phyloP scores from a whole-genome alignment of 2,113 vertebrate genomes.

The Pterocles gutturalis region DNA sequence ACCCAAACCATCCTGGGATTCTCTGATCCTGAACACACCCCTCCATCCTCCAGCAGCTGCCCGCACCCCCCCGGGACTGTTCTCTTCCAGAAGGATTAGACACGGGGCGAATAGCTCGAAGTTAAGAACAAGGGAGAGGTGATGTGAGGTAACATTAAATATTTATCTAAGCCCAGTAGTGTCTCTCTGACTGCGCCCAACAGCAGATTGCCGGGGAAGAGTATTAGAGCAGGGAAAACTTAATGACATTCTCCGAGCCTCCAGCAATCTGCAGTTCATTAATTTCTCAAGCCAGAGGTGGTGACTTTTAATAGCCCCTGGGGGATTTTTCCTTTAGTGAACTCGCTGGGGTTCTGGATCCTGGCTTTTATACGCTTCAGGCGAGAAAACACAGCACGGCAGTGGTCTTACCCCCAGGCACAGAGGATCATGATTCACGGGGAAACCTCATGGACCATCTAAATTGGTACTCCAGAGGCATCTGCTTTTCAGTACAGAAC shows the following conservation, averaged over 20 bases:
- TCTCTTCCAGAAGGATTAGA: background rate
- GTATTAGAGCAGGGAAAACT: background rate
- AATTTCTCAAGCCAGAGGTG: background rate
- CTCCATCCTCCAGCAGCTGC: background rate
- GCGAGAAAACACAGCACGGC: background rate
- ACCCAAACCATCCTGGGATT: too few relatives aligned
- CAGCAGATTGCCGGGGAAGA: constrained; percentile 25
- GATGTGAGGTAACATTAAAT: background rate
- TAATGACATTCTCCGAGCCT: background rate
- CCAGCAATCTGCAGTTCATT: background rate
- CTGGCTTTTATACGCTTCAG: background rate
- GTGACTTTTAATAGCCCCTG: background rate
- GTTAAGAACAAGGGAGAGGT: background rate
- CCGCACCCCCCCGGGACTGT: background rate
- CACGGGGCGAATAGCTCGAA: background rate
- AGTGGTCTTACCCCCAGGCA: background rate
- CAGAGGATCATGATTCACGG: background rate
- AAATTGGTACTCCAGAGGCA: background rate
- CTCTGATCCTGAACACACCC: background rate
- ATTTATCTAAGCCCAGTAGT: background rate
- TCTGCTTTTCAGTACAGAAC: background rate
- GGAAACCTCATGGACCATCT: background rate
- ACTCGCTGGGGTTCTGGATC: background rate
- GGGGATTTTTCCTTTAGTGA: background rate
- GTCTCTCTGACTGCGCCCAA: background rate